phyloP scores from a whole-genome alignment of 2,113 vertebrate genomes.

The Coracopsis vasa region DNA sequence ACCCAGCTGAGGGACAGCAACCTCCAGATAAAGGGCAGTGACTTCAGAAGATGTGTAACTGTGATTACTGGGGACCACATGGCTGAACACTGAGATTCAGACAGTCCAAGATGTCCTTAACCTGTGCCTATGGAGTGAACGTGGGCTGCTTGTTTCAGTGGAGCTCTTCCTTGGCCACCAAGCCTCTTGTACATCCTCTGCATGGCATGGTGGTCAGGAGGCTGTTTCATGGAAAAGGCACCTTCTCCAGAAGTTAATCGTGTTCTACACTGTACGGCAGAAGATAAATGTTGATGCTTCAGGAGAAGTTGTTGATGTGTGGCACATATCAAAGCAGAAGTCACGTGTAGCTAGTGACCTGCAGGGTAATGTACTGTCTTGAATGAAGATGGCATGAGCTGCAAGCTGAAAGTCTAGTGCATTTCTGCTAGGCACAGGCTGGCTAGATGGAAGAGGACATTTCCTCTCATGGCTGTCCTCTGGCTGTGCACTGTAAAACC shows the following conservation, averaged over 20 bases:
- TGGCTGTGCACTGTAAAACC: not conserved
- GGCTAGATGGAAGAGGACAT: not conserved
- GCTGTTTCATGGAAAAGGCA: not conserved
- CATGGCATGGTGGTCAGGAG: not conserved
- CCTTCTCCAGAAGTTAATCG: not conserved
- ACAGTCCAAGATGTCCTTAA: not conserved
- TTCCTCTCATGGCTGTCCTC: not conserved
- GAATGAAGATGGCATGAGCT: not conserved
- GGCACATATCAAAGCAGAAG: not conserved
- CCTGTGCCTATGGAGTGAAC: not conserved
- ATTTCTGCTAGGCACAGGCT: not conserved
- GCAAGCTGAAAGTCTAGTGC: not conserved
- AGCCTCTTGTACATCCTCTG: rapidly evolving
- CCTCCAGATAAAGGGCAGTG: not conserved
- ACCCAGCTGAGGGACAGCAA: not conserved
- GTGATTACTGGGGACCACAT: too few species aligned
- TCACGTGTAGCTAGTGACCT: not conserved
- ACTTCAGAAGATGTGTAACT: not conserved
- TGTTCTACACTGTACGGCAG: not conserved
- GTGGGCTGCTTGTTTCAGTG: not conserved
- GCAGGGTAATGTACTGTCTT: not conserved
- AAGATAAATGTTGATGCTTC: not conserved
- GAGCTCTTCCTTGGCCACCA: not conserved
- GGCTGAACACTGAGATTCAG: not conserved
- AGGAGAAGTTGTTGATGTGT: not conserved